Base-by-base conservation (phyloP, 2,797 vertebrate species). In the Luscinia luscinia region DNA sequence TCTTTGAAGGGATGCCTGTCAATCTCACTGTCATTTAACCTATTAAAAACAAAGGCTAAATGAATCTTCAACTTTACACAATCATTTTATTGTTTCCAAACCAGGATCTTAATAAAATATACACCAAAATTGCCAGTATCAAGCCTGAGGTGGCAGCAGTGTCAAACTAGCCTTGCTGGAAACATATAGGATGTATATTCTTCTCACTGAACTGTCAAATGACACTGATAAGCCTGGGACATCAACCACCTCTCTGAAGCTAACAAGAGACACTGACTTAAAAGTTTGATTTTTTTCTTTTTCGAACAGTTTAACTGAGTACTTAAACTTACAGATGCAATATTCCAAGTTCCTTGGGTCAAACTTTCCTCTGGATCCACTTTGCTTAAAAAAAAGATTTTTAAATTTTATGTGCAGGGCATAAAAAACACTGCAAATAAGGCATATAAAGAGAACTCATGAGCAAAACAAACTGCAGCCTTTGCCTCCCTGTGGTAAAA, bases 11-110 rank as follows among this genome's bases (percentile, higher is more conserved):
- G 98, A 69, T 98, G 98, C 41, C 98, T 97, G 96, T 98, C 98
- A 78, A 98, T 97, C 97, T 99, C 99, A 55, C 98, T 98, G 96
- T 99, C 99, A 67, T 98, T 99, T 95, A 99, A 98, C 97, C 99
- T 99, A 80, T 38, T 72, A 58, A 81, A 90, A 76, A 89, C 32
- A 95, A 79, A 87, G 12, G 6, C 17, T 63, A 87, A 57, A 45
- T 83, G 3, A 87, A 70, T 75, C 49, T 82, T 79, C 27, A 48
- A 43, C 28, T 77, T 57, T 34, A 49, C 18, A 48, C 16, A 84
- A 12, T 19, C 16, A 64, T 46, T 52, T 66, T 4, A 13, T 28
- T 21, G 15, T 30, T 84, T 73, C 40, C 45, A 94, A 88, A 85
- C 14, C 24, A 88, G 16, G 28, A 77, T 68, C 19, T 72, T 75